Evolutionary conservation across 2,797 vertebrate species (phyloP).

Genomic region (Phataginus tricuspis): DNA sequence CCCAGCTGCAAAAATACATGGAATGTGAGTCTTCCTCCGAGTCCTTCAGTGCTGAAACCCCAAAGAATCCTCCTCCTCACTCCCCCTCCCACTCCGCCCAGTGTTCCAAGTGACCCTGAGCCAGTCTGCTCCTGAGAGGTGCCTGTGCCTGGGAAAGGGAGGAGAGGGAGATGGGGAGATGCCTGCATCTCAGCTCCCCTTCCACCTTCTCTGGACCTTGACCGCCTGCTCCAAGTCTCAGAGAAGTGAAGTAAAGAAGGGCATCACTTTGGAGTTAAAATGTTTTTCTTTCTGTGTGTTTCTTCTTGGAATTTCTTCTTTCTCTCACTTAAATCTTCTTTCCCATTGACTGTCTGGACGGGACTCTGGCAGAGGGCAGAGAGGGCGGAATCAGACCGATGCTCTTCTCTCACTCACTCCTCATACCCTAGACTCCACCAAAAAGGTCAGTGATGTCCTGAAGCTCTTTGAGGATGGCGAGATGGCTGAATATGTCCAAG

Average conservation of each 20-base stretch:
- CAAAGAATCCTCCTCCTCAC: background rate
- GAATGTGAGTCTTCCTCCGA: slow-evolving; percentile 91
- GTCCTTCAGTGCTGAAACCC: background rate
- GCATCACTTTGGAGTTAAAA: background rate
- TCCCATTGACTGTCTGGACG: background rate
- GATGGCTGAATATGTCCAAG: slow-evolving; percentile 89
- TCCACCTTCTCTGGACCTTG: background rate
- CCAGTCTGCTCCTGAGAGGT: background rate
- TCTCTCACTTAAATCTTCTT: background rate
- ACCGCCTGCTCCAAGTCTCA: background rate
- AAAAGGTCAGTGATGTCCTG: slow-evolving; percentile 95
- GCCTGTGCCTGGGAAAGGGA: background rate
- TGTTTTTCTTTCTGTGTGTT: slow-evolving; percentile 2
- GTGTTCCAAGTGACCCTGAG: background rate
- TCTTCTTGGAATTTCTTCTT: slow-evolving; percentile 13
- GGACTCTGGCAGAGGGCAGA: background rate
- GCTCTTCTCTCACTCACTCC: background rate
- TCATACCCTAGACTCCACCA: slow-evolving; percentile 89
- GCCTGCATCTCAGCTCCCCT: background rate
- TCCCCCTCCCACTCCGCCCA: no score
- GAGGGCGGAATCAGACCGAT: background rate
- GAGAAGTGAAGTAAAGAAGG: background rate
- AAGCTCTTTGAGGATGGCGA: slow-evolving; percentile 91
- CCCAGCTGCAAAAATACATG: slow-evolving; percentile 95
- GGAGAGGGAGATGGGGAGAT: background rate